Base-by-base conservation (phyloP, 2,797 vertebrate genomes). In the Discoglossus pictus region DNA sequence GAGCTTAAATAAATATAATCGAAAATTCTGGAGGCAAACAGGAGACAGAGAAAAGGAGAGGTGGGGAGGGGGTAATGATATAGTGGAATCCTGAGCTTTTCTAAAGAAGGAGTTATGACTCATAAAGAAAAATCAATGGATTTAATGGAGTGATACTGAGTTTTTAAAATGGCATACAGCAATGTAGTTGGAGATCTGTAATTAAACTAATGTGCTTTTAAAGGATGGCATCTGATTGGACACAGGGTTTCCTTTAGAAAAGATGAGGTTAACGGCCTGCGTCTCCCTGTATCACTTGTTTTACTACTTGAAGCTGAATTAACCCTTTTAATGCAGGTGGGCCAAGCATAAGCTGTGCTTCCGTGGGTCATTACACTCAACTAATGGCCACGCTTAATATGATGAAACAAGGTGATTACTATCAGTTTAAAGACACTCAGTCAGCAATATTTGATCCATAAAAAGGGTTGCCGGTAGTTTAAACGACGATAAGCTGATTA, bases 191-290 rank as follows among this genome's bases (percentile, higher is more conserved):
- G 44, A 71, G 68, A 64, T 71, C 68, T 71, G 68, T 64, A 71
- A 71, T 71, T 71, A 71, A 71, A 71, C 61, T 71, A 71, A 71
- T 71, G 68, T 71, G 68, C 68, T 71, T 71, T 71, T 71, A 71
- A 71, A 71, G 61, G 61, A 36, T 23, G 61, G n/a, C 61, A 52
- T 71, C 61, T 71, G 68, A 71, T 71, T 71, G 68, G 68, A 55
- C 38, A 13, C 36, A 48, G 17, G 35, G 16, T 36, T 71, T 71
- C 44, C 61, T 40, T 71, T 59, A 43, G 68, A 71, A 71, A 64
- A 71, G 53, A 71, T 64, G 68, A 71, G 61, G 68, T 71, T 71
- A 71, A 71, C 61, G 20, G 68, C 38, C 40, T 59, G 51, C 16
- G 36, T 51, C 61, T 50, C 18, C 16, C 68, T 34, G 42, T 58